These are phyloP conservation scores for Neosalanx taihuensis DNA, from an alignment of 2,797 vertebrate genomes.

Conservation along the genomic window DNA sequence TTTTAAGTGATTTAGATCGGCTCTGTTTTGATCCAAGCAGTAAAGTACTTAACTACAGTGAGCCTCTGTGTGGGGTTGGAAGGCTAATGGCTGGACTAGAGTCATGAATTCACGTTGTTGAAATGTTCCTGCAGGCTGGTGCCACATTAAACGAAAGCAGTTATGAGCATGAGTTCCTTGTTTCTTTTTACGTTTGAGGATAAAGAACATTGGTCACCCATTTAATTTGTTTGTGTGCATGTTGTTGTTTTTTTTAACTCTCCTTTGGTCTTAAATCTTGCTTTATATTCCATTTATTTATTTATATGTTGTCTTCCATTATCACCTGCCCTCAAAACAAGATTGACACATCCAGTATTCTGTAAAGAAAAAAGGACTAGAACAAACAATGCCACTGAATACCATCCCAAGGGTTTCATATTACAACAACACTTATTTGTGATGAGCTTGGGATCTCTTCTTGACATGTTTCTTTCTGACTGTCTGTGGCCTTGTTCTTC, in stretches of 20 bases:
- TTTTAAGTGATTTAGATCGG: conserved; percentile 78
- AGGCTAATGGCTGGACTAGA: conserved; percentile 70
- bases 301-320: conserved; percentile 85
- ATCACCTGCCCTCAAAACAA: conserved; percentile 68
- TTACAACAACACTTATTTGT: conserved; percentile 41
- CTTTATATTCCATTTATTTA: conserved; percentile 76
- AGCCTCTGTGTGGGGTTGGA: conserved; percentile 65
- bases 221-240: conserved; percentile 63
- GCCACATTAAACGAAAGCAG: conserved; percentile 70
- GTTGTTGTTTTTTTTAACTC: conserved; percentile 49
- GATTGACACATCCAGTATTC: conserved; percentile 63
- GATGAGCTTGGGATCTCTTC: conserved; percentile 16
- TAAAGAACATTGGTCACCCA: conserved; percentile 73
- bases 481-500: conserved; percentile 91
- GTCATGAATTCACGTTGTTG: conserved; percentile 67
- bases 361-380: conserved; percentile 51
- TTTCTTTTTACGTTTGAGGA: conserved; percentile 56
- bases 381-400: conserved; percentile 46
- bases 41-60: conserved; percentile 69
- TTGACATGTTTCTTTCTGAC: conserved; percentile 64
- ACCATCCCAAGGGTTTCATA: conserved; percentile 45
- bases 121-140: conserved; percentile 68
- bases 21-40: conserved; percentile 77
- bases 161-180: conserved; percentile 58
- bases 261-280: conserved; percentile 67